Conservation (phyloP, 37 sponge, comb jelly and placozoan genomes). For the Eunapius fragilis region DNA sequence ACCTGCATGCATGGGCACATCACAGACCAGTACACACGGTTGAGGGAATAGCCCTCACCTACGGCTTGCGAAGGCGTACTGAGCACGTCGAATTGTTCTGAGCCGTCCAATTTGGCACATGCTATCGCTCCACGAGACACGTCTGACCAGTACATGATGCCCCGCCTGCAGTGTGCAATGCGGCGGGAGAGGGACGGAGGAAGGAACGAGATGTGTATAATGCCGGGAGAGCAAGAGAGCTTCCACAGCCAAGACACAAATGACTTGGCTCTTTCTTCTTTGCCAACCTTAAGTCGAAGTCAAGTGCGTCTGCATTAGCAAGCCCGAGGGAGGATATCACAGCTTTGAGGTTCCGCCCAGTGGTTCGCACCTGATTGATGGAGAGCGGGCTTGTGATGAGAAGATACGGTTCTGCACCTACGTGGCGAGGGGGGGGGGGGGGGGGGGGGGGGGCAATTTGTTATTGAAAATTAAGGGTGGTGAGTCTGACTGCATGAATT, state of each 20-base stretch:
- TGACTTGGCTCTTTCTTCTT: too few species aligned
- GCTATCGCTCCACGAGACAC: too few species aligned
- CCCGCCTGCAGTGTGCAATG: background rate
- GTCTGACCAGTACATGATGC: constrained; percentile 26
- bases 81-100: background rate
- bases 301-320: background rate
- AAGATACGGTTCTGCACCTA: constrained; percentile 29
- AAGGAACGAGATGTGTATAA: too few species aligned
- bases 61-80: background rate
- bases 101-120: constrained; percentile 22
- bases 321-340: background rate
- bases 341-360: constrained; percentile 8
- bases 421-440: too few species aligned
- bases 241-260: too few species aligned
- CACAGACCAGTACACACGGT: background rate
- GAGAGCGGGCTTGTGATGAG: constrained; percentile 13
- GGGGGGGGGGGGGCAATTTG: too few species aligned
- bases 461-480: too few species aligned
- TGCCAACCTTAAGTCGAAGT: constrained; percentile 59
- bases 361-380: constrained; percentile 18
- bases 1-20: constrained; percentile 13
- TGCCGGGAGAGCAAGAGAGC: too few species aligned
- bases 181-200: too few species aligned
- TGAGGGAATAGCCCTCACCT: background rate
- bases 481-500: too few species aligned